Evolutionary conservation across 2,113 vertebrate genomes (phyloP).

Genomic region (Chionis minor): DNA sequence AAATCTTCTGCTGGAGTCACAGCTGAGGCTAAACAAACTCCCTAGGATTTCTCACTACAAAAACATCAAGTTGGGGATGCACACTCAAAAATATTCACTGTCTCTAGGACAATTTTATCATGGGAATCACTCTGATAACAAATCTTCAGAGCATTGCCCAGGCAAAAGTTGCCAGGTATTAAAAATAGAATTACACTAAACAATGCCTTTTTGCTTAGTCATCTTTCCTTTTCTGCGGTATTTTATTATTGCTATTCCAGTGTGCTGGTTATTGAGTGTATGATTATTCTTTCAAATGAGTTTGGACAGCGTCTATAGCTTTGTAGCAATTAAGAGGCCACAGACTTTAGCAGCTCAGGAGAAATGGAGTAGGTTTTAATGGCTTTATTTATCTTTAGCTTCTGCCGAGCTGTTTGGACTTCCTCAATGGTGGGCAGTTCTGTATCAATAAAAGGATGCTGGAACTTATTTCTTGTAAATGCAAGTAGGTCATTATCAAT

Average conservation of each 20-base stretch:
- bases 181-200: conserved; percentile 21
- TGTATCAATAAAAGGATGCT: conserved; percentile 70
- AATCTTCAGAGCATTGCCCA: background rate
- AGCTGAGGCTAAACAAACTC: background rate
- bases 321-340: conserved; percentile 68
- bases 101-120: background rate
- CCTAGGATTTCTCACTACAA: background rate
- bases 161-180: background rate
- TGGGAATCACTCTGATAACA: background rate
- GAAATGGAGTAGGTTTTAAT: conserved; percentile 63
- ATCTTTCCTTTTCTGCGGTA: conserved; percentile 69
- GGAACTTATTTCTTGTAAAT: conserved; percentile 69
- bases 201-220: conserved; percentile 29
- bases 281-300: conserved; percentile 66
- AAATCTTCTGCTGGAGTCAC: background rate
- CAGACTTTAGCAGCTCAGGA: conserved; percentile 69
- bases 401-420: conserved; percentile 41
- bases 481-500: conserved; percentile 64
- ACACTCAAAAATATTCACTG: background rate
- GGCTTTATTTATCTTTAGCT: conserved; percentile 71
- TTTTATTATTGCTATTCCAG: conserved; percentile 64
- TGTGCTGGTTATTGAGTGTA: conserved; percentile 54
- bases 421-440: conserved; percentile 71
- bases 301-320: conserved; percentile 64
- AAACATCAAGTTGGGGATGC: background rate